Evolutionary conservation across 2,888 invertebrate species (phyloP).

Genomic region (Therioaphis trifolii): DNA sequence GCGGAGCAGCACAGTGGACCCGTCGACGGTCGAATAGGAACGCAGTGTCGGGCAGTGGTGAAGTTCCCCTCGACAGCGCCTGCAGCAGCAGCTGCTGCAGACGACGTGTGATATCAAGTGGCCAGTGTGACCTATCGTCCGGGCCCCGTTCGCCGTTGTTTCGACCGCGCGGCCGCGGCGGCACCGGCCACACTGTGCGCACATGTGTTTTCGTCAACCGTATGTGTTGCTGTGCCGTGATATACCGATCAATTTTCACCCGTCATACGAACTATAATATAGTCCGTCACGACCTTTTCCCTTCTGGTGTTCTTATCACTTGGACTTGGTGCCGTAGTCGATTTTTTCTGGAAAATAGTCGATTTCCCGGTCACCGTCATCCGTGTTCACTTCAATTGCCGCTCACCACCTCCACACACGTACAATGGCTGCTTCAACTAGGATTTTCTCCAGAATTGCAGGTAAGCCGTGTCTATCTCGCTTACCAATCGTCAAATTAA

Average conservation of each 20-base stretch:
- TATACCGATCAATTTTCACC: not conserved
- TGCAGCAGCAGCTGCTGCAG: not conserved
- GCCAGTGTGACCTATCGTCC: not conserved
- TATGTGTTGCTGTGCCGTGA: not conserved
- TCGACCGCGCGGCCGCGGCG: too few relatives aligned
- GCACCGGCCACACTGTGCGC: not conserved
- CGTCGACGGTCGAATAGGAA: not conserved
- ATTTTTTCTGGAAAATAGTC: not conserved
- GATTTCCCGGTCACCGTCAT: not conserved
- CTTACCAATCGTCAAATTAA: too few relatives aligned
- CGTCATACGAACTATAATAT: too few relatives aligned
- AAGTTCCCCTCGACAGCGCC: not conserved
- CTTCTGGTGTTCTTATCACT: not conserved
- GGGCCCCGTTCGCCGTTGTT: too few relatives aligned
- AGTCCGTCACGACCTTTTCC: not conserved
- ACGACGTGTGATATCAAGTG: not conserved
- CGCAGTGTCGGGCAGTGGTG: not conserved
- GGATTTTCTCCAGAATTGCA: slow-evolving; percentile 73
- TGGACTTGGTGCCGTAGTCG: not conserved
- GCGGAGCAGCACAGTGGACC: not conserved
- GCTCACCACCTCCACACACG: not conserved
- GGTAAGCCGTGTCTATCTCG: slow-evolving; percentile 69
- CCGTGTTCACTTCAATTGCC: not conserved
- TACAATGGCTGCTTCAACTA: slow-evolving; percentile 73
- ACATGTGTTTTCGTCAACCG: not conserved